Base-by-base conservation (phyloP, 2,888 invertebrate species). In the Drosophila ochracea region DNA sequence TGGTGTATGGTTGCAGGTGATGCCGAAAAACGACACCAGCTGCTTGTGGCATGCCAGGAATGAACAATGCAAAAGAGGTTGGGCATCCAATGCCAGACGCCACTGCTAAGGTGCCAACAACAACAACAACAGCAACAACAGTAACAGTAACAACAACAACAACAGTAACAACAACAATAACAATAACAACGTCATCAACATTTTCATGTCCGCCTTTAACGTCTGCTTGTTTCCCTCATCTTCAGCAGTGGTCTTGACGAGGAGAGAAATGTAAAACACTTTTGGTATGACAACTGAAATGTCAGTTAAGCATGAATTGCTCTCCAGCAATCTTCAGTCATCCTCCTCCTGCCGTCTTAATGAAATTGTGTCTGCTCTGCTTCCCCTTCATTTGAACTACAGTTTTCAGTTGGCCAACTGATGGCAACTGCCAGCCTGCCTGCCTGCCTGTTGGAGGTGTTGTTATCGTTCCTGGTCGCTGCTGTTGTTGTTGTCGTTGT, bases 221-320 rank as follows among this genome's bases (percentile, higher is more conserved):
- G 60, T 33, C 68, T 28, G 43, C 52, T 61, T 19, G 43, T 13
- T 57, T 54, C 58, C 10, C 41, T 47, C 68, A 58, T 62, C 70
- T 76, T 60, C 71, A 69, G 16, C 10, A 3, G 65, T 63, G 58
- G 61, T 30, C 65, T 50, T 72, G 83, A 63, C 61, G 69, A 65
- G 61, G 63, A 74, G 82, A 81, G 84, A 86, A 87, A 87, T 90
- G 87, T 82, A 76, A 87, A 90, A 73, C 89, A 87, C 91, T 87
- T 89, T 89, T 62, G 90, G 89, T 82, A 90, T 87, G 87, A 90
- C 87, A 87, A 89, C 78, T 89, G 89, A 89, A 90, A 89, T 90
- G 91, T 78, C 87, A 90, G 85, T 86, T 90, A 78, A 83, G 83
- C 80, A 84, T 84, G 80, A 84, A 80, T 84, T 82, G 78, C 68